Base-by-base conservation (phyloP, 2,113 vertebrate species). In the Pristiophorus japonicus region DNA sequence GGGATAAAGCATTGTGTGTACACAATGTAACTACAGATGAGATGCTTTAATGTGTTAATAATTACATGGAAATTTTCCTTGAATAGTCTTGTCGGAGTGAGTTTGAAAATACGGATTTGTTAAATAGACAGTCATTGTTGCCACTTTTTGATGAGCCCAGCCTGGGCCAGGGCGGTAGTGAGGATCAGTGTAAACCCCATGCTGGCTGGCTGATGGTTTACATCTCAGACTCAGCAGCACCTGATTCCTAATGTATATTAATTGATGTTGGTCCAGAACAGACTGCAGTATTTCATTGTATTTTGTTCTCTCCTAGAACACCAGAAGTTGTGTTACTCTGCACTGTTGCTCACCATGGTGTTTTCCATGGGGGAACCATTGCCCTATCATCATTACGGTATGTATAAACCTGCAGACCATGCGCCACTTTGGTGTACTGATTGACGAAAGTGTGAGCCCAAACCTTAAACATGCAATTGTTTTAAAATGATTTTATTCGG, bases 301-400 rank as follows among this genome's bases (percentile, higher is more conserved):
- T 95, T 92, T 96, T 96, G 18, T 96, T 96, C 95, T 95, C 65
- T 30, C 96, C 65, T 97, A 99, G 99, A 99, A 96, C 99, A 99
- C 96, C 99, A 99, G 96, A 99, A 99, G 97, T 98, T 99, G 98
- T 99, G 99, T 96, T 99, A 99, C 96, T 99, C 99, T 0, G 99
- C 98, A 0, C 97, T 99, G 96, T 98, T 99, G 30, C 97, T 99
- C 87, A 98, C 99, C n/a, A 99, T 99, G 99, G 98, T 99, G 96
- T 99, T 99, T 97, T 99, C 98, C 73, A 99, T 98, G 98, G 99
- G 99, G 20, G 99, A 99, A 96, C 98, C 99, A 66, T 97, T 99
- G 95, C 99, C 99, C 20, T 99, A 99, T 95, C 99, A 98, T 96
- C 99, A 99, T 97, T 99, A 99, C 0, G 99, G 99, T 99, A 97